phyloP scores from a whole-genome alignment of 1,140 invertebrate species.

The Pogonus chalceus region DNA sequence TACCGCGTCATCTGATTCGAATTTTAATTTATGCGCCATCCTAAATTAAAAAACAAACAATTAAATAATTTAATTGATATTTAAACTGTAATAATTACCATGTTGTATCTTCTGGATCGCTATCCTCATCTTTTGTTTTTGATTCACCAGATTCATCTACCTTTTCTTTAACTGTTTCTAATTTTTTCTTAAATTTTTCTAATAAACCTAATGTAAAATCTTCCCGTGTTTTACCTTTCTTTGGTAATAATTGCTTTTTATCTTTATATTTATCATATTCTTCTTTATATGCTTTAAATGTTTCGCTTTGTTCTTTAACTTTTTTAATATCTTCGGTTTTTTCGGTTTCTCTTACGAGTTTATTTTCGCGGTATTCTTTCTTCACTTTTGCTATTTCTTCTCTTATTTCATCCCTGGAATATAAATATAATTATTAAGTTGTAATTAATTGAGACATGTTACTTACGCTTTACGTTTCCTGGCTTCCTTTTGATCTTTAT shows the following conservation, averaged over 20 bases:
- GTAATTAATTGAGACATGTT: slow-evolving; percentile 11
- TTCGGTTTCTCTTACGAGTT: slow-evolving; percentile 45
- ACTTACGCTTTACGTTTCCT: slow-evolving; percentile 56
- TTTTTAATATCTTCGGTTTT: slow-evolving; percentile 37
- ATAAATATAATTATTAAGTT: slow-evolving; percentile 17
- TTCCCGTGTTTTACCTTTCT: slow-evolving; percentile 60
- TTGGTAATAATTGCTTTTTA: slow-evolving; percentile 51
- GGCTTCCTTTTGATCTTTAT: slow-evolving; percentile 55
- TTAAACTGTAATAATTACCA: slow-evolving; percentile 20
- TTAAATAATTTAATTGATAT: no score
- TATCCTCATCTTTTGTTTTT: slow-evolving; percentile 30
- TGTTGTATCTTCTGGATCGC: slow-evolving; percentile 25
- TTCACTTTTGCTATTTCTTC: slow-evolving; percentile 66
- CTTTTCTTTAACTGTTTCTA: slow-evolving; percentile 56
- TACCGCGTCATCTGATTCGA: slow-evolving; percentile 63
- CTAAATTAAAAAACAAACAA: slow-evolving; percentile 33
- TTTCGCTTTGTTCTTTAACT: slow-evolving; percentile 43
- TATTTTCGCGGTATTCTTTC: slow-evolving; percentile 53
- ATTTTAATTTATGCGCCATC: slow-evolving; percentile 71
- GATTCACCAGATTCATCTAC: slow-evolving; percentile 30
- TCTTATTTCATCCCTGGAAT: slow-evolving; percentile 60
- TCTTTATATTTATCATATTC: slow-evolving; percentile 70
- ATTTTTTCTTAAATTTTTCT: slow-evolving; percentile 72
- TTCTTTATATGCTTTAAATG: slow-evolving; percentile 62
- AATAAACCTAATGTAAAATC: slow-evolving; percentile 66